phyloP scores from a whole-genome alignment of 1,140 invertebrate genomes.

The Hycleus phaleratus region DNA sequence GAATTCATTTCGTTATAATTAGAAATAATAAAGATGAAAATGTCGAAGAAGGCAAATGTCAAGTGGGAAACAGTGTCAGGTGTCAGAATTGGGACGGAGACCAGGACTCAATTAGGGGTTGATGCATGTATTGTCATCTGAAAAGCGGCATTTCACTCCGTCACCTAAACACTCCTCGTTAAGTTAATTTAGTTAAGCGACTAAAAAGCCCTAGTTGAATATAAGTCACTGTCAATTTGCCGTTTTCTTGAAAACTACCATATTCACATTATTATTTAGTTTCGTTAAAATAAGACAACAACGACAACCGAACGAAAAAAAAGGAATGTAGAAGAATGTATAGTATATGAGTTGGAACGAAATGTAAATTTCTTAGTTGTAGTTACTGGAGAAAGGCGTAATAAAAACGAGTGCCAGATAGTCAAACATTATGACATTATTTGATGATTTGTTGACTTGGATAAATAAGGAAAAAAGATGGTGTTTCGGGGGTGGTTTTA shows the following conservation, averaged over 20 bases:
- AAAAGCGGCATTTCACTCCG: slow-evolving; percentile 27
- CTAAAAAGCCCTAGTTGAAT: slow-evolving; percentile 15
- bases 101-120: slow-evolving; percentile 29
- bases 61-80: slow-evolving; percentile 29
- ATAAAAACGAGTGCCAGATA: too few relatives aligned
- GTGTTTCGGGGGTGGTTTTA: too few relatives aligned
- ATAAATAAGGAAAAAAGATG: too few relatives aligned
- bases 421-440: too few relatives aligned
- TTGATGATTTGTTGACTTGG: too few relatives aligned
- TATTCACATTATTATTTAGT: background rate
- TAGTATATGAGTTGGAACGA: too few relatives aligned
- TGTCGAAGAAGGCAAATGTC: slow-evolving; percentile 24
- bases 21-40: slow-evolving; percentile 13
- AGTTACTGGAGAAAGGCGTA: too few relatives aligned
- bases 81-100: slow-evolving; percentile 23
- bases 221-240: slow-evolving; percentile 13
- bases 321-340: too few relatives aligned
- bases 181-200: slow-evolving; percentile 29
- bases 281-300: too few relatives aligned
- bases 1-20: background rate
- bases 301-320: too few relatives aligned
- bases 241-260: slow-evolving; percentile 11
- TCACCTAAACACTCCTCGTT: slow-evolving; percentile 33
- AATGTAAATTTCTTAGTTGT: too few relatives aligned
- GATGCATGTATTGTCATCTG: slow-evolving; percentile 26